These are phyloP conservation scores for Subacronicta megacephala DNA, from an alignment of 2,888 invertebrate species.

Conservation along the genomic window DNA sequence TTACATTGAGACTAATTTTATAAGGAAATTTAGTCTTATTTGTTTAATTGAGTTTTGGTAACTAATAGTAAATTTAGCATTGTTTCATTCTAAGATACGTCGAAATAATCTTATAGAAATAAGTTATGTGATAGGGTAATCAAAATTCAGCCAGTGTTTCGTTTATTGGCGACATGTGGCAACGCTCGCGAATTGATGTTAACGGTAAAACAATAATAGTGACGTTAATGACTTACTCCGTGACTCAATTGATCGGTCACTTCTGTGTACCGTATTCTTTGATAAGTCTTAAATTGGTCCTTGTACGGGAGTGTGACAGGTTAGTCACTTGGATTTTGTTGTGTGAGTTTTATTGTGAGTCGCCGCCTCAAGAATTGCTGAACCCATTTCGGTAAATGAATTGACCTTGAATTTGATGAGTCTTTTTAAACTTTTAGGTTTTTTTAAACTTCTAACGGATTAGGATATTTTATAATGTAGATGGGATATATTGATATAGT, in stretches of 20 bases:
- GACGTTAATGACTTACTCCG: slow-evolving; percentile 28
- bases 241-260: slow-evolving; percentile 30
- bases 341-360: not conserved
- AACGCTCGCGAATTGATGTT: slow-evolving; percentile 26
- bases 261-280: slow-evolving; percentile 23
- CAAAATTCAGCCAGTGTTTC: slow-evolving; percentile 38
- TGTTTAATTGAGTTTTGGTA: too few relatives aligned
- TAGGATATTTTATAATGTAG: too few relatives aligned
- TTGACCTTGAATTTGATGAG: slow-evolving; percentile 33
- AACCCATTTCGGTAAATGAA: slow-evolving; percentile 30
- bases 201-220: slow-evolving; percentile 43
- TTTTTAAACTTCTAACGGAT: too few relatives aligned
- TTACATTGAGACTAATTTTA: too few relatives aligned
- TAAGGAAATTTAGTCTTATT: too few relatives aligned
- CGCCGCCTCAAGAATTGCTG: slow-evolving; percentile 25
- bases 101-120: slow-evolving; percentile 1
- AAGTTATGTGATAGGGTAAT: slow-evolving; percentile 16
- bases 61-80: too few relatives aligned
- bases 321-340: not conserved
- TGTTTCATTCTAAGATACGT: too few relatives aligned
- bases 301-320: slow-evolving; percentile 1
- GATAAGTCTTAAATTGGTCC: slow-evolving; percentile 18
- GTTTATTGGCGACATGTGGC: slow-evolving; percentile 29
- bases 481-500: too few relatives aligned
- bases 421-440: too few relatives aligned